A percentile compares a stretch with the other conserved stretches of the same genome.
Conservation (phyloP, 2,113 vertebrate species). For the Miniopterus natalensis region DNA sequence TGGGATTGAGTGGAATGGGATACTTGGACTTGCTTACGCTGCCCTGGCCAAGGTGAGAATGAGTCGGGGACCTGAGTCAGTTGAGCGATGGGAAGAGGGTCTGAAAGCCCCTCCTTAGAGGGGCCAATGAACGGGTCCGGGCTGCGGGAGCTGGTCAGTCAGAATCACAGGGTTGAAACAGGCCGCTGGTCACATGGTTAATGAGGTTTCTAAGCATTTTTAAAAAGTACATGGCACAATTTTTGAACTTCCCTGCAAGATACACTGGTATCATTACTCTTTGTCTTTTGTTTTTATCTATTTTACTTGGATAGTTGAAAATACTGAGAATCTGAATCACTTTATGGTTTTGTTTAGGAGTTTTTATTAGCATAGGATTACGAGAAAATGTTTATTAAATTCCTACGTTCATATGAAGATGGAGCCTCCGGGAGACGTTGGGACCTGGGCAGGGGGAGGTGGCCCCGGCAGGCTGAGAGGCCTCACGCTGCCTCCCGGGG, state of each 20-base stretch:
- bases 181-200: rapidly evolving
- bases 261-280: rapidly evolving
- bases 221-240: neutral
- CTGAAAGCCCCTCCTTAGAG: rapidly evolving
- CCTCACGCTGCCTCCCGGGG: rapidly evolving
- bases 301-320: neutral
- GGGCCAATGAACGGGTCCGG: rapidly evolving
- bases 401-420: rapidly evolving
- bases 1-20: constrained; percentile 96
- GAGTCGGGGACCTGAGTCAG: rapidly evolving
- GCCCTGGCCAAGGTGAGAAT: constrained; percentile 93
- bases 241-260: neutral
- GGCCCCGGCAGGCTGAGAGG: rapidly evolving
- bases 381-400: neutral
- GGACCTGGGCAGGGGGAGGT: rapidly evolving
- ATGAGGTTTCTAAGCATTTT: neutral
- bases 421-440: rapidly evolving
- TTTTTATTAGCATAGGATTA: neutral
- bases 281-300: neutral
- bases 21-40: constrained; percentile 95
- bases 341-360: neutral
- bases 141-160: neutral
- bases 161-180: neutral
- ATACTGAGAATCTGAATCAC: neutral
- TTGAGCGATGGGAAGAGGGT: rapidly evolving